Evolutionary conservation across 2,113 vertebrate genomes (phyloP).

Genomic region (Hippocampus mohnikei): DNA sequence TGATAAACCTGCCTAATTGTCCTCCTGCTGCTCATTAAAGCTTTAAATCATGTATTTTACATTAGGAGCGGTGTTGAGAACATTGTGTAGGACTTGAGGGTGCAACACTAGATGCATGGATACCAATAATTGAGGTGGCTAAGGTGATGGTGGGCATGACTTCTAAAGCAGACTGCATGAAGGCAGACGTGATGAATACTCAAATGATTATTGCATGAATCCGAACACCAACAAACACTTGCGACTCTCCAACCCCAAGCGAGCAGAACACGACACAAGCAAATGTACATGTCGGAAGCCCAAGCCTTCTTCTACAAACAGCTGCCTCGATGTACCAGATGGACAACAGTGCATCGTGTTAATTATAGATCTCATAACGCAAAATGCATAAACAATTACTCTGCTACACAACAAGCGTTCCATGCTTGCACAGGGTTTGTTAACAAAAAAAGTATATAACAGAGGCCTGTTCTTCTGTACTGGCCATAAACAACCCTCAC

Average conservation of each 20-base stretch:
- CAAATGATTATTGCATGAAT: slow-evolving; percentile 24
- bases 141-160: background rate
- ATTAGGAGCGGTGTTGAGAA: background rate
- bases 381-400: slow-evolving; percentile 71
- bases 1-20: background rate
- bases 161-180: slow-evolving; percentile 1
- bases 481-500: slow-evolving; percentile 61
- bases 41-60: slow-evolving; percentile 15
- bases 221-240: slow-evolving; percentile 34
- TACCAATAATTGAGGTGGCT: slow-evolving; percentile 28
- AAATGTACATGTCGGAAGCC: slow-evolving; percentile 25
- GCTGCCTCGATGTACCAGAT: slow-evolving; percentile 50
- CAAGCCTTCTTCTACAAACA: slow-evolving; percentile 38
- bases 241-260: slow-evolving; percentile 28
- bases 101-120: background rate
- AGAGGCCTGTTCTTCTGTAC: slow-evolving; percentile 37
- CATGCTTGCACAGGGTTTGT: slow-evolving; percentile 42
- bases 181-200: slow-evolving; percentile 4
- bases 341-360: slow-evolving; percentile 72
- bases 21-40: background rate
- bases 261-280: slow-evolving; percentile 13
- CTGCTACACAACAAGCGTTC: slow-evolving; percentile 56
- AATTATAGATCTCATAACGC: slow-evolving; percentile 80
- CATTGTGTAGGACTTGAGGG: slow-evolving; percentile 3
- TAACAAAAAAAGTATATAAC: slow-evolving; percentile 11